Conservation (phyloP, 2,113 vertebrate species). For the Sterna hirundo region DNA sequence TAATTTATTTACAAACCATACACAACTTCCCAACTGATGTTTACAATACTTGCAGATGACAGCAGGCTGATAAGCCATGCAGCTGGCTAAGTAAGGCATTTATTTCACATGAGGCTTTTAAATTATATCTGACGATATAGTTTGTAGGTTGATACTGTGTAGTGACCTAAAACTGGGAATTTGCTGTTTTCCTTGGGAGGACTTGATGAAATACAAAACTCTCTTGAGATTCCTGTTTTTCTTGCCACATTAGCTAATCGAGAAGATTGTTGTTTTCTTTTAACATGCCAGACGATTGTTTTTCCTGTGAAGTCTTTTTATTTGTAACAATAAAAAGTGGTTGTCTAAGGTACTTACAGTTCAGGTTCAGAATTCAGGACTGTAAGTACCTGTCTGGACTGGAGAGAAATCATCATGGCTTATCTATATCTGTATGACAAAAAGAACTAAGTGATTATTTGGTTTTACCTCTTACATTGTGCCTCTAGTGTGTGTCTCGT, state of each 20-base stretch:
- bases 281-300: not conserved
- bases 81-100: not conserved
- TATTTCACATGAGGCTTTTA: not conserved
- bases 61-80: not conserved
- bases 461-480: not conserved
- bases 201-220: not conserved
- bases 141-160: not conserved
- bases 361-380: not conserved
- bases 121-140: not conserved
- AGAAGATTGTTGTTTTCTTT: not conserved
- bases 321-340: not conserved
- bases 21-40: not conserved
- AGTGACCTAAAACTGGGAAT: not conserved
- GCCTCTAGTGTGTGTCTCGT: not conserved
- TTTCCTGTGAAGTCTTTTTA: not conserved
- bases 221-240: not conserved
- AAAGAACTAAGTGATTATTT: not conserved
- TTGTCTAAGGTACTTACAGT: not conserved
- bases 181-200: not conserved
- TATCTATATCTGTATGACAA: not conserved
- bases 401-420: not conserved
- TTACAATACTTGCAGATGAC: not conserved
- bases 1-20: not conserved
- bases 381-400: not conserved
- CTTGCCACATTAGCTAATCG: not conserved